Base-by-base conservation (phyloP, 30 jellyfish, hydroid and myxozoan genomes). In the Aurelia aurita complex sp. Pacific region DNA sequence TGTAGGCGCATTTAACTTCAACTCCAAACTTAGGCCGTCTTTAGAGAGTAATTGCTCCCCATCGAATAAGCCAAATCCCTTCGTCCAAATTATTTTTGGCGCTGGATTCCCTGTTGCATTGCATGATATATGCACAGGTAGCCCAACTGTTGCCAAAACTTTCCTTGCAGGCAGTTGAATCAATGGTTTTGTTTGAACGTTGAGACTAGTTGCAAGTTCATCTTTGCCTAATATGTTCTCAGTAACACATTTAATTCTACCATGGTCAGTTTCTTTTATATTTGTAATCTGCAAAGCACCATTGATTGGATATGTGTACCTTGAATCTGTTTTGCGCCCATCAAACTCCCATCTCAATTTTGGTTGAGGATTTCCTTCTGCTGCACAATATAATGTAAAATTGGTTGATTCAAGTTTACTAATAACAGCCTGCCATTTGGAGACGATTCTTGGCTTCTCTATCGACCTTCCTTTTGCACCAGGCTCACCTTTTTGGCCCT, bases 401-500 rank as follows among this genome's bases (percentile, higher is more conserved):
- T 59, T 61, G 16, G 29, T 33, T 36, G 78, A 16, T 61, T 77
- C 87, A 8, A 52, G 32, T 61, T 35, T 62, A 2, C 14, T 12
- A 2, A 77, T 15, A 15, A 10, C 64, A 18, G 12, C 19, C 8
- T 15, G 77, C 10, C 63, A 62, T 14, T 60, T 77, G 40, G 87
- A 13, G 5, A 15, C 46, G 3, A 77, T 11, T 23, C 64, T 77
- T 77, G 87, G 87, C 55, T 38, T 60, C 40, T 63, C 73, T 6
- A 77, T 10, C 1, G 87, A 77, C 32, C 15, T 36, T 10, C 87
- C 87, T 11, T 64, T 42, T 40, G 62, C 43, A 2, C 87, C 87
- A 7, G 76, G 77, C 17, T 77, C 87, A 10, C 87, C 87, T 17
- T 77, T 77, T 62, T 55, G 67, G n/a, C 87, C 87, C 54, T 64